These are phyloP conservation scores for Hemibagrus wyckioides DNA, from an alignment of 2,113 vertebrate species.

Conservation along the genomic window DNA sequence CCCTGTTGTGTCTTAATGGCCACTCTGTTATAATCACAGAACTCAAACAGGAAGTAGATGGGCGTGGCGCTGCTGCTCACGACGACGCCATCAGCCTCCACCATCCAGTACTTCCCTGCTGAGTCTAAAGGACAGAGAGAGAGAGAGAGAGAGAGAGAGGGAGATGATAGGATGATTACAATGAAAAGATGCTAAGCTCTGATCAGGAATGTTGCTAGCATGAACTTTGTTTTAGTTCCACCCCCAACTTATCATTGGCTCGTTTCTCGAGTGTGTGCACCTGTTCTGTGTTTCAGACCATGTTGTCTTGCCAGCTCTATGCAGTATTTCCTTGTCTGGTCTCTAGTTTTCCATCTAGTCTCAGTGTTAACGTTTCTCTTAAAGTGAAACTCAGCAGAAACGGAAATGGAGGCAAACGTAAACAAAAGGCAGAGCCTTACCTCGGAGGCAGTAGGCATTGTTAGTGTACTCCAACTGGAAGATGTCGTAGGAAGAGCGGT, in stretches of 20 bases:
- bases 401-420: background rate
- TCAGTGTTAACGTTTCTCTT: background rate
- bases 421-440: slow-evolving; percentile 65
- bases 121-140: slow-evolving; percentile 72
- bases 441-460: slow-evolving; percentile 89
- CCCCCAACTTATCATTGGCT: background rate
- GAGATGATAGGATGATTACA: background rate
- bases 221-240: background rate
- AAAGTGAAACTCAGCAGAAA: background rate
- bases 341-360: background rate
- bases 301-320: background rate
- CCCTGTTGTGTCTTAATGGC: slow-evolving; percentile 84
- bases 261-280: background rate
- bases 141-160: background rate
- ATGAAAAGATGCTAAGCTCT: background rate
- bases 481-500: slow-evolving; percentile 91
- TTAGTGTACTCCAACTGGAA: slow-evolving; percentile 91
- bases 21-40: slow-evolving; percentile 94
- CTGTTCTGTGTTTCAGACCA: background rate
- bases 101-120: slow-evolving; percentile 91
- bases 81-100: slow-evolving; percentile 82
- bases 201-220: background rate
- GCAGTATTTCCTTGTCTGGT: background rate
- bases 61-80: slow-evolving; percentile 84
- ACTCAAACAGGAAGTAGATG: slow-evolving; percentile 91